A percentile compares a stretch with the other conserved stretches of the same genome.
Evolutionary conservation across 2,113 vertebrate genomes (phyloP).

Genomic region (Microtus oregoni): DNA sequence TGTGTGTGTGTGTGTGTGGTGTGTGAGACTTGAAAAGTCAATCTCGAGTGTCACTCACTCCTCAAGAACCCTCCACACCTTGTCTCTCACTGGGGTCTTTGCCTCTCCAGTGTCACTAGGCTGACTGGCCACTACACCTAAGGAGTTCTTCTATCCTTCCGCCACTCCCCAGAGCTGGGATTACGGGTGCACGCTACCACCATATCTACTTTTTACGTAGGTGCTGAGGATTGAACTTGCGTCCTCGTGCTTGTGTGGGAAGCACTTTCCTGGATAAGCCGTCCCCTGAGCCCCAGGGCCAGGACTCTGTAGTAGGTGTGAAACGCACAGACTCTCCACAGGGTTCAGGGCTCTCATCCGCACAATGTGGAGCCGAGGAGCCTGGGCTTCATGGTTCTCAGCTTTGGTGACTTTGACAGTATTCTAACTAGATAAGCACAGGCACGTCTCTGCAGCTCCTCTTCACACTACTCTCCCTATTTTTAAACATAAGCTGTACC

Average conservation of each 20-base stretch:
- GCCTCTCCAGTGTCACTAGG: no score
- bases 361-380: no score
- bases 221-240: background rate
- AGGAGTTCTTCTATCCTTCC: background rate
- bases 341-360: background rate
- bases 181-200: background rate
- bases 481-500: conserved; percentile 65
- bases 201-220: background rate
- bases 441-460: background rate
- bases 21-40: background rate
- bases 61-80: background rate
- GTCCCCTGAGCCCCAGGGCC: no score
- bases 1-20: background rate
- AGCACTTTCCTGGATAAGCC: background rate
- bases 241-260: background rate
- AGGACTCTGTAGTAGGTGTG: accelerated
- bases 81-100: background rate
- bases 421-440: background rate
- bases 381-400: background rate
- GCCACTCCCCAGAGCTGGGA: background rate
- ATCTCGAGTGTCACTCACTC: background rate
- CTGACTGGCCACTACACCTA: background rate
- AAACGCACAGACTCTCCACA: accelerated
- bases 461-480: conserved; percentile 46
- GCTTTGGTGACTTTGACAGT: background rate